Evolutionary conservation across 2,888 invertebrate genomes (phyloP), one percentile per base, ranked within the genome.

Genomic region (Metalampra italica): DNA sequence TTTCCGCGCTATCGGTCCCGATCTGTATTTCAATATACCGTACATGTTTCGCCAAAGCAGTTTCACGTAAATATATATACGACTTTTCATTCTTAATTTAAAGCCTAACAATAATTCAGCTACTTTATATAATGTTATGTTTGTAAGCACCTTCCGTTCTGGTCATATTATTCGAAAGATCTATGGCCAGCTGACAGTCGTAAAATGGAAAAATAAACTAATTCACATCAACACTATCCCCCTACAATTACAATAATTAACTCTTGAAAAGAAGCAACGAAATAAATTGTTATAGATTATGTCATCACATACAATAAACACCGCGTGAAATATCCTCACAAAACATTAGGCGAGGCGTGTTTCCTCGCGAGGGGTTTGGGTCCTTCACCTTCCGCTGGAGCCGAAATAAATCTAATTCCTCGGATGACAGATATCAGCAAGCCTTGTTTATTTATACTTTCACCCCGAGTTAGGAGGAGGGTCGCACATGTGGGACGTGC

Each of bases 361-460:
- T 66, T 64, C 62, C 60, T 59, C 56, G 47, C 55, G 54, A 66
- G 78, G 80, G 83, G 76, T 66, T 59, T 64, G 73, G 84, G 82
- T 82, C 82, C 73, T 85, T 83, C 82, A 84, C 80, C 86, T 86
- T 85, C 81, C 76, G 79, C 69, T 66, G 70, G 70, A 78, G 78
- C 81, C 73, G 82, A 86, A 84, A 88, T 88, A 85, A 88, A 88
- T 88, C 84, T 86, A 85, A 87, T 84, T 81, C 85, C 62, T 83
- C 63, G 79, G 82, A 86, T 89, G 89, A 88, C 87, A 87, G 86
- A 86, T 87, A 89, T 86, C 89, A 86, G 88, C 83, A 82, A 86
- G 83, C 75, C 81, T 83, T 82, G 86, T 88, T 86, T 89, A 89
- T 89, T 87, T 88, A 85, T 89, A 87, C 78, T 83, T 85, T 85